phyloP scores from a whole-genome alignment of 2,113 vertebrate genomes.

The Mobula birostris region DNA sequence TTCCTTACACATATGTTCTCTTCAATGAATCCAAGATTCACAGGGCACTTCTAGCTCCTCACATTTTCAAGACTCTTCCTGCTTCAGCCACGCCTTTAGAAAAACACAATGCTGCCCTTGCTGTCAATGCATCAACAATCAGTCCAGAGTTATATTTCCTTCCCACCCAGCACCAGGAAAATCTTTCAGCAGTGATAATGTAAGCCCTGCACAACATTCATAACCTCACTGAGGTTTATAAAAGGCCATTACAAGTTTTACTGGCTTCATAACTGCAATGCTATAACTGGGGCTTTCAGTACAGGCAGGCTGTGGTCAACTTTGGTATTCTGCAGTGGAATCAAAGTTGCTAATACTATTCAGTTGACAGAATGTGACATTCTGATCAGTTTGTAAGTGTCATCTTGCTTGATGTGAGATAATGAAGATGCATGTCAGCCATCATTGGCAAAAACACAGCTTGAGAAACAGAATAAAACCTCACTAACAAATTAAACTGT shows the following conservation, averaged over 20 bases:
- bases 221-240: neutral
- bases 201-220: neutral
- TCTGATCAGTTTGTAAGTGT: conserved; percentile 31
- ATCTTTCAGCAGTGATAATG: neutral
- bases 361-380: conserved; percentile 29
- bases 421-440: conserved; percentile 29
- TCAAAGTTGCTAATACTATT: conserved; percentile 26
- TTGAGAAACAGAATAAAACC: conserved; percentile 34
- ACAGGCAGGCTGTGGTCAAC: neutral
- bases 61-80: neutral
- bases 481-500: neutral
- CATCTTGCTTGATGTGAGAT: conserved; percentile 30
- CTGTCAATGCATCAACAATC: neutral
- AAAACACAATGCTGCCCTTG: neutral
- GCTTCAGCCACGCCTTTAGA: neutral
- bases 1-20: neutral
- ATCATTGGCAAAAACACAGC: neutral
- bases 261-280: neutral
- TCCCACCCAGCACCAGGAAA: neutral
- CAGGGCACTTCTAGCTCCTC: neutral
- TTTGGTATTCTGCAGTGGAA: neutral
- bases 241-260: neutral
- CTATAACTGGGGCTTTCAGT: neutral
- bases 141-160: neutral
- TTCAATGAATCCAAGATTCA: neutral